phyloP scores from a whole-genome alignment of 2,797 vertebrate species.

The Apogon talboti region DNA sequence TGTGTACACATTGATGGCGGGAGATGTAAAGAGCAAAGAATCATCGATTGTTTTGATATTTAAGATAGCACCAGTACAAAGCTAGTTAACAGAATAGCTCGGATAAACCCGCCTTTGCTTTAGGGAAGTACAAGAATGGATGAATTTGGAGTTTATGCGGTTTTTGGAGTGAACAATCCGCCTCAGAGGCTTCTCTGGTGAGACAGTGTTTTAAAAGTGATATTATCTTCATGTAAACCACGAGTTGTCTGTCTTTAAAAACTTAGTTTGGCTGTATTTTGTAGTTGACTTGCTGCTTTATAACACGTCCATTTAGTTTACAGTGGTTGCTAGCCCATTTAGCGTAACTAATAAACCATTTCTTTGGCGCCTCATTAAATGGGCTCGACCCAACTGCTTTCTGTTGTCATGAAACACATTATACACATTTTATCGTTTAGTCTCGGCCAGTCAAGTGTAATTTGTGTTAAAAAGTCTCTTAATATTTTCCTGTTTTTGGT shows the following conservation, averaged over 20 bases:
- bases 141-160: constrained; percentile 78
- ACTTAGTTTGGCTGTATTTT: too few species aligned
- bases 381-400: too few species aligned
- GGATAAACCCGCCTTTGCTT: neutral
- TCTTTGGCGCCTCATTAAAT: constrained; percentile 17
- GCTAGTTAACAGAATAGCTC: accelerated
- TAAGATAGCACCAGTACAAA: neutral
- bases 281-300: neutral
- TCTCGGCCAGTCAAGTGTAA: too few species aligned
- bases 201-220: neutral
- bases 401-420: accelerated
- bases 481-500: neutral
- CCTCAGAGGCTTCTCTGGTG: constrained; percentile 81
- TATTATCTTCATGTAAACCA: neutral
- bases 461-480: too few species aligned
- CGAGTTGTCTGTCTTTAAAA: too few species aligned
- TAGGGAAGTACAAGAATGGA: constrained; percentile 70
- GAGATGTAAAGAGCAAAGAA: constrained; percentile 29
- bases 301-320: neutral
- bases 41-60: neutral
- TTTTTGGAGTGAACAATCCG: constrained; percentile 76
- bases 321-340: too few species aligned
- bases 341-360: neutral
- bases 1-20: constrained; percentile 57
- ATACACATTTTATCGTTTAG: too few species aligned